Percentiles rank a stretch among this genome's conserved stretches.
Conservation (phyloP, 2,888 invertebrate genomes). For the Drosophila sordidula region DNA sequence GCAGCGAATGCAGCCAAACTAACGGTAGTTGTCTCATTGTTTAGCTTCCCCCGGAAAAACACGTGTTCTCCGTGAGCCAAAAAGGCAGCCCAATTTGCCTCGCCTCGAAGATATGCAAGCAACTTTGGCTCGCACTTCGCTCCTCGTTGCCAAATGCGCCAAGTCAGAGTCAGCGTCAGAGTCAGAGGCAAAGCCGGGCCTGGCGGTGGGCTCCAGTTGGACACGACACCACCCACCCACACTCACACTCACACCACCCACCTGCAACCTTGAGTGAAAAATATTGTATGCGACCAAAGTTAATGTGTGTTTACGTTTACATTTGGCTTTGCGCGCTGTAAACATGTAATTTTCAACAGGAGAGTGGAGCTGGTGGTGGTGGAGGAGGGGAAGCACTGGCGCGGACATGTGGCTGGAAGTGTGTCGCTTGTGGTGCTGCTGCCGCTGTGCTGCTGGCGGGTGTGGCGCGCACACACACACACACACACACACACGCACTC, state of each 20-base stretch:
- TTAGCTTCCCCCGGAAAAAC: constrained; percentile 26
- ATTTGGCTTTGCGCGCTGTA: constrained; percentile 72
- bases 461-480: constrained; percentile 27
- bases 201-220: constrained; percentile 4
- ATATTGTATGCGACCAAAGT: constrained; percentile 77
- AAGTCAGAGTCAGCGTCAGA: constrained; percentile 2
- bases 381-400: constrained; percentile 2
- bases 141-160: constrained; percentile 11
- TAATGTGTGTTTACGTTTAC: constrained; percentile 79
- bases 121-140: constrained; percentile 19
- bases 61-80: constrained; percentile 24
- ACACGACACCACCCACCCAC: not conserved
- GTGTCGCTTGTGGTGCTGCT: constrained; percentile 36
- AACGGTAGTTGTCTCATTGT: constrained; percentile 31
- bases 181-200: not conserved
- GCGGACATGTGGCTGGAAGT: constrained; percentile 34
- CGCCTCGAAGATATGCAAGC: constrained; percentile 26
- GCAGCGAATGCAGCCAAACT: constrained; percentile 41
- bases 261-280: constrained; percentile 74
- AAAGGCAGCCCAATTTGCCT: constrained; percentile 24
- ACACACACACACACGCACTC: constrained; percentile 29
- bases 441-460: constrained; percentile 20
- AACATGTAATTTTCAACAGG: constrained; percentile 76
- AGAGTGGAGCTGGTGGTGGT: not conserved
- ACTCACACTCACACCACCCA: not conserved